Evolutionary conservation across 2,888 invertebrate species (phyloP).

Genomic region (Alsophila aescularia): DNA sequence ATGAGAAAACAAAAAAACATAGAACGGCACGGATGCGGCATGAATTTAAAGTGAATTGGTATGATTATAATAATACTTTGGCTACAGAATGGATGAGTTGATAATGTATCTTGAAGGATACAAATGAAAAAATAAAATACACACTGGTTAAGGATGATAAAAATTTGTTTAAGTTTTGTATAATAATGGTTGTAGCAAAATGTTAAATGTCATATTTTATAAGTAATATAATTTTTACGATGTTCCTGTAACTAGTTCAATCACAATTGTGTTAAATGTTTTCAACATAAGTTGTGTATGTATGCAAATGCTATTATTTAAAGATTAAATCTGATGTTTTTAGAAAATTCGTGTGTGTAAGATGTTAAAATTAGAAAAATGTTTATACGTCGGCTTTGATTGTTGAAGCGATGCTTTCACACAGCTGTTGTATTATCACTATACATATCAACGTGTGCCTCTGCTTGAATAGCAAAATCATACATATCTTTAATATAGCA

Average conservation of each 20-base stretch:
- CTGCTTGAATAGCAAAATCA: constrained; percentile 76
- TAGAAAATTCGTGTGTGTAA: constrained; percentile 53
- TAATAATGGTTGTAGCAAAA: constrained; percentile 38
- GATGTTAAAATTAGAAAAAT: constrained; percentile 42
- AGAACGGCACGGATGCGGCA: constrained; percentile 10
- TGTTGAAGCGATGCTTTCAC: constrained; percentile 75
- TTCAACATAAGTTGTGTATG: constrained; percentile 49
- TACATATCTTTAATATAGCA: constrained; percentile 79
- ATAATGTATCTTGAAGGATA: constrained; percentile 9
- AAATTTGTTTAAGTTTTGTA: constrained; percentile 22
- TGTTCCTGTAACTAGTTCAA: constrained; percentile 64
- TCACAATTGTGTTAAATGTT: constrained; percentile 45
- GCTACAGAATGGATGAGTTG: neutral
- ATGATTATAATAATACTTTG: neutral
- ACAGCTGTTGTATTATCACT: constrained; percentile 61
- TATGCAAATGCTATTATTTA: constrained; percentile 43
- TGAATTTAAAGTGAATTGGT: constrained; percentile 5
- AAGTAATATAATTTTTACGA: constrained; percentile 60
- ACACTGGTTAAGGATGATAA: neutral
- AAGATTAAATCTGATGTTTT: constrained; percentile 30
- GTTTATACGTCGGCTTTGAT: constrained; percentile 67
- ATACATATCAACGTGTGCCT: constrained; percentile 84
- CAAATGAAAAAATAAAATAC: constrained; percentile 1
- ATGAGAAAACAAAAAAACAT: constrained; percentile 2
- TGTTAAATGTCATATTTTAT: constrained; percentile 41